A percentile compares a stretch with the other conserved stretches of the same genome.
Evolutionary conservation across 2,113 vertebrate genomes (phyloP).

Genomic region (Bettongia penicillata): DNA sequence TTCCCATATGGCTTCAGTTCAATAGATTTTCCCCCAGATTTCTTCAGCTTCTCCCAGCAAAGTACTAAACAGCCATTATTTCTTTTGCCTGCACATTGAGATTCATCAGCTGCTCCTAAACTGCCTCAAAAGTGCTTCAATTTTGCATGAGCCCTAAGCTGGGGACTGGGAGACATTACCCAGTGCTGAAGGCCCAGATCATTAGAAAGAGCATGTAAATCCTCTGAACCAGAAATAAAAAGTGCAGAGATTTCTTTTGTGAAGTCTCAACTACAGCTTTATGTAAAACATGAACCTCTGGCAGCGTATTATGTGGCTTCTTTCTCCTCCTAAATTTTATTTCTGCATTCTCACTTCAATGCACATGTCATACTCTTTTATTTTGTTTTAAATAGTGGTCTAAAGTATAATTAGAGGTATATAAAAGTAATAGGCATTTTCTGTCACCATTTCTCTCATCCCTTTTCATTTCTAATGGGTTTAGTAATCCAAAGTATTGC

Average conservation of each 20-base stretch:
- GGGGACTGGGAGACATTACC: slow-evolving; percentile 86
- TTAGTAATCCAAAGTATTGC: slow-evolving; percentile 42
- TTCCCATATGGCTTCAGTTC: slow-evolving; percentile 83
- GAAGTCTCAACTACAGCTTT: slow-evolving; percentile 79
- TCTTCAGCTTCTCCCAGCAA: slow-evolving; percentile 81
- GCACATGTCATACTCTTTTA: slow-evolving; percentile 23
- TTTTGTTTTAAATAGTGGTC: slow-evolving; percentile 1
- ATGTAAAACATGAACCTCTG: slow-evolving; percentile 80
- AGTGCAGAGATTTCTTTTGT: slow-evolving; percentile 85
- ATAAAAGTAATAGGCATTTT: slow-evolving; percentile 18
- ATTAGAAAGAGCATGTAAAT: slow-evolving; percentile 89
- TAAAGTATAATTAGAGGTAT: not conserved
- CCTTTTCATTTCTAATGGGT: not conserved
- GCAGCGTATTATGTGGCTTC: slow-evolving; percentile 53
- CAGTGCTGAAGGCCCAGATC: slow-evolving; percentile 84
- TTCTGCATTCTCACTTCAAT: slow-evolving; percentile 52
- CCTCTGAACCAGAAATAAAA: slow-evolving; percentile 90
- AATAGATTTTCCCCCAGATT: slow-evolving; percentile 82
- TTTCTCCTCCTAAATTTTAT: slow-evolving; percentile 44
- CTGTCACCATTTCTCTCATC: slow-evolving; percentile 14
- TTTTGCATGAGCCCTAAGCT: slow-evolving; percentile 93
- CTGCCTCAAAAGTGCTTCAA: slow-evolving; percentile 87
- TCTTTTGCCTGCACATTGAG: slow-evolving; percentile 81
- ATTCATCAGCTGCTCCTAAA: slow-evolving; percentile 85
- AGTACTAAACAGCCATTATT: slow-evolving; percentile 84